Conservation (phyloP, 2,888 invertebrate genomes). For the Sinohyriopsis cumingii region DNA sequence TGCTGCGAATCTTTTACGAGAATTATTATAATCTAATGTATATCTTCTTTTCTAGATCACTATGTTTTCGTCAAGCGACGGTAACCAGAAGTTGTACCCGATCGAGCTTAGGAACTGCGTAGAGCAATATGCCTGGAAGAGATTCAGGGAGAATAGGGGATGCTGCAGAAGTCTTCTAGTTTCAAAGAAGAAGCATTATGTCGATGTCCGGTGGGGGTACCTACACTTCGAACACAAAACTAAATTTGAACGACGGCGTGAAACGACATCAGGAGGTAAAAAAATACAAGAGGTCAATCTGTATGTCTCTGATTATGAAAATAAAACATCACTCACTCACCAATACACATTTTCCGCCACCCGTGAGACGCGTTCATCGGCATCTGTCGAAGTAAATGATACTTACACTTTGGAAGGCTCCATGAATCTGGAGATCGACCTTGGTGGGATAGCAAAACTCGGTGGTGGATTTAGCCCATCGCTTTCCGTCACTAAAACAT, state of each 20-base stretch:
- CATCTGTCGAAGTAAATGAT: constrained; percentile 41
- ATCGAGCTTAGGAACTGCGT: constrained; percentile 38
- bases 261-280: constrained; percentile 5
- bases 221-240: constrained; percentile 42
- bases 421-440: constrained; percentile 39
- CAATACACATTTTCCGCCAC: constrained; percentile 37
- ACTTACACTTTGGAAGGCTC: constrained; percentile 38
- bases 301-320: constrained; percentile 42
- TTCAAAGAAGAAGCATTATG: constrained; percentile 26
- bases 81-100: constrained; percentile 9
- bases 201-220: constrained; percentile 46
- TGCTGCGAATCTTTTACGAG: too few relatives aligned
- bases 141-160: constrained; percentile 16
- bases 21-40: too few relatives aligned
- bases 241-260: constrained; percentile 6
- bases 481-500: constrained; percentile 38
- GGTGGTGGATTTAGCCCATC: constrained; percentile 37
- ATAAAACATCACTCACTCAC: constrained; percentile 31
- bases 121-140: constrained; percentile 38
- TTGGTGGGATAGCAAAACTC: constrained; percentile 33
- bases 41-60: too few relatives aligned
- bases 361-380: constrained; percentile 33
- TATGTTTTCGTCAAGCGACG: too few relatives aligned
- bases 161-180: constrained; percentile 21
- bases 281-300: constrained; percentile 27